A percentile compares a stretch with the other conserved stretches of the same genome.
Evolutionary conservation across 1,140 invertebrate species (phyloP).

Genomic region (Sinonovacula constricta): DNA sequence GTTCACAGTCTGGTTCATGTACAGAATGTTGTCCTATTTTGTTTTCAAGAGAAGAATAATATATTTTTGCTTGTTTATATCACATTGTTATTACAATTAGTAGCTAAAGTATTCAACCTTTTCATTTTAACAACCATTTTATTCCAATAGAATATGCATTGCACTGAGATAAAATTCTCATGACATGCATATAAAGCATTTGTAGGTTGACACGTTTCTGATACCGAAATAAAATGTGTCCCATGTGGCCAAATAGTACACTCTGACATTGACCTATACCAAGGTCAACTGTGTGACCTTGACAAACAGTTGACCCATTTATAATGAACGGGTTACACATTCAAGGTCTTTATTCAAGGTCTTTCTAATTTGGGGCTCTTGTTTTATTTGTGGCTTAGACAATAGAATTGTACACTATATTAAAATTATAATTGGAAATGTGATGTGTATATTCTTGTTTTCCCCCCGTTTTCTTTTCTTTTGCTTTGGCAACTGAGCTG

Average conservation of each 20-base stretch:
- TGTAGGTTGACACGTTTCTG: no score
- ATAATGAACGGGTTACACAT: not conserved
- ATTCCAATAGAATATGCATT: no score
- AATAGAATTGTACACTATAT: not conserved
- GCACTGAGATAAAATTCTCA: no score
- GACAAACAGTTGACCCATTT: not conserved
- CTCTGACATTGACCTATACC: not conserved
- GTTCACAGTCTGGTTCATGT: no score
- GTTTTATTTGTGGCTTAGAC: not conserved
- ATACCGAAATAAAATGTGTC: no score
- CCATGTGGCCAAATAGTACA: not conserved
- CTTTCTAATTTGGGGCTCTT: not conserved
- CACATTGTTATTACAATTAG: no score
- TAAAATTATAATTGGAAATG: constrained; percentile 21
- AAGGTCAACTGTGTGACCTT: not conserved
- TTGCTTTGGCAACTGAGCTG: constrained; percentile 10
- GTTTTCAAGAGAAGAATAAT: no score
- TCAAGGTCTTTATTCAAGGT: not conserved
- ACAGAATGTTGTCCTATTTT: no score
- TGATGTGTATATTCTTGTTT: constrained; percentile 20
- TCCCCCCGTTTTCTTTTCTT: not conserved
- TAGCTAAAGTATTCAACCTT: no score
- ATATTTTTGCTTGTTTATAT: no score
- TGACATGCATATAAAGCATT: no score
- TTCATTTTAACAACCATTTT: no score